Percentiles rank a stretch among this genome's conserved stretches.
Evolutionary conservation across 2,113 vertebrate species (phyloP).

Genomic region (Mus pahari): DNA sequence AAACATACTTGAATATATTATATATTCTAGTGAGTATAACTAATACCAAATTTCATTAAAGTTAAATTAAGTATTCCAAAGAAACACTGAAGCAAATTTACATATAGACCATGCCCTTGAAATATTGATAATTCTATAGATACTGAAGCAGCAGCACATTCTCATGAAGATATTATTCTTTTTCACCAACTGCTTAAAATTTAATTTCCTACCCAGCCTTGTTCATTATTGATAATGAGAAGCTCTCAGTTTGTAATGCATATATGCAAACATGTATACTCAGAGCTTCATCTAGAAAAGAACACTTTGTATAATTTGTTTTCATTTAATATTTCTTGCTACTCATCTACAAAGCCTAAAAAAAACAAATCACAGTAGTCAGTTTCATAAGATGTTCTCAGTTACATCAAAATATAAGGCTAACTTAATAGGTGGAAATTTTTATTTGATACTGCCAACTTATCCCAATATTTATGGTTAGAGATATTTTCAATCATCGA

Average conservation of each 20-base stretch:
- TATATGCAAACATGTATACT: background rate
- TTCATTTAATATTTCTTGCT: background rate
- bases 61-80: background rate
- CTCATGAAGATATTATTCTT: background rate
- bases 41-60: constrained; percentile 1
- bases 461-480: background rate
- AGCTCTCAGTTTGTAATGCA: background rate
- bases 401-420: background rate
- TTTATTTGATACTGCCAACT: background rate
- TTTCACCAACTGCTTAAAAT: background rate
- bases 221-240: background rate
- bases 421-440: background rate
- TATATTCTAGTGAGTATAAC: background rate
- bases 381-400: background rate
- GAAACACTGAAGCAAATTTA: background rate
- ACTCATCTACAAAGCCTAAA: background rate
- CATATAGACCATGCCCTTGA: background rate
- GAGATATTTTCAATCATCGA: background rate
- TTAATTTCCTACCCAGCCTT: background rate
- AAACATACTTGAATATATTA: background rate
- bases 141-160: background rate
- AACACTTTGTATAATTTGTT: background rate
- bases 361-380: background rate
- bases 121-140: background rate
- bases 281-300: background rate